Evolutionary conservation across 64 coral and sea anemone genomes (phyloP), one percentile per base, ranked within the genome.

Genomic region (Porites australiensis): DNA sequence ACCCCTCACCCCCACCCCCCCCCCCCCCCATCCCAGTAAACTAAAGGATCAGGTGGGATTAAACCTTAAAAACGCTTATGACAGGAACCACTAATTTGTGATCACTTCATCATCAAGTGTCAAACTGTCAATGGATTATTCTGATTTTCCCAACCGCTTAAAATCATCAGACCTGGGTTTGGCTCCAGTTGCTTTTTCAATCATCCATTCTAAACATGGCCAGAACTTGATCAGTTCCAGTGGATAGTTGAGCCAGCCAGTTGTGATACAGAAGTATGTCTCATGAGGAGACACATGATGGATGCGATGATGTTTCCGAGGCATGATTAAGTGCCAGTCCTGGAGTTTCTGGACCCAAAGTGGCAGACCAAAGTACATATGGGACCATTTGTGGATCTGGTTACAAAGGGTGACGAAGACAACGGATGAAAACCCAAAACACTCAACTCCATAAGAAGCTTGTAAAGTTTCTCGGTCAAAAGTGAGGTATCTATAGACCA

Each of bases 361-460:
- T 2, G 97, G 97, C 52, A 95, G 65, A 0, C 97, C 97, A 89
- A 98, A 98, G 58, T 98, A 98, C 2, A 91, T 98, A 45, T 98
- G 97, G 1, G 97, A 98, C 97, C 97, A 98, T 69, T 98, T 98
- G 49, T 98, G 97, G 77, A 98, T 92, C 59, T 98, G 97, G 47
- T 98, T 98, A 7, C 94, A 96, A 46, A 98, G 49, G 64, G 92
- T 93, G 37, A 96, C 97, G 92, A 96, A 98, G 21, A 96, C 61
- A 11, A 83, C 91, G 18, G 96, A 73, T 3, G 91, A 69, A 66
- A 90, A 98, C 13, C 96, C 21, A 79, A 68, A 98, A 63, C 94
- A 98, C 54, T 98, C 97, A 52, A 75, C 88, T 70, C 71, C 65
- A 79, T 90, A 98, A 11, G 77, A 87, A 2, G 82, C 61, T 50